phyloP scores from a whole-genome alignment of 2,797 vertebrate genomes.

The Carapus acus region DNA sequence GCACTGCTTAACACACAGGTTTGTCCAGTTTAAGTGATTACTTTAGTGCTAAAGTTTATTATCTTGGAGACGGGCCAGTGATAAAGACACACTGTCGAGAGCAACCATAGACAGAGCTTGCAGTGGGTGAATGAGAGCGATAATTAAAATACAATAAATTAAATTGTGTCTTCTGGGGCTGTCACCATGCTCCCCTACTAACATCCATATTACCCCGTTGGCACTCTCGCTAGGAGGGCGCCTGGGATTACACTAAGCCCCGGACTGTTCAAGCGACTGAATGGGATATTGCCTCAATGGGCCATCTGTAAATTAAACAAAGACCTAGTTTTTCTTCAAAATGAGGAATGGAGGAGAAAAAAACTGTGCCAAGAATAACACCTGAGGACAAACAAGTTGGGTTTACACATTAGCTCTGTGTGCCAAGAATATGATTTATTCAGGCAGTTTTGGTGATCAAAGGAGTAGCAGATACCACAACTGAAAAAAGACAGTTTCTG shows the following conservation, averaged over 20 bases:
- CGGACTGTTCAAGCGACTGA: constrained; percentile 33
- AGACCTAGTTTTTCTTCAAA: constrained; percentile 52
- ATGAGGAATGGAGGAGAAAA: constrained; percentile 14
- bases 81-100: constrained; percentile 73
- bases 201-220: constrained; percentile 71
- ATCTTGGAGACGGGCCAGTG: constrained; percentile 75
- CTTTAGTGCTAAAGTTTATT: constrained; percentile 90
- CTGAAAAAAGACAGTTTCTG: too few species aligned
- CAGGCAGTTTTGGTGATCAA: too few species aligned
- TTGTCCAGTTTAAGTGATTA: constrained; percentile 98
- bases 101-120: constrained; percentile 15
- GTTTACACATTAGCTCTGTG: constrained; percentile 26
- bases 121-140: constrained; percentile 54
- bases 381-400: constrained; percentile 22
- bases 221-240: constrained; percentile 60
- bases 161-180: constrained; percentile 58
- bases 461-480: too few species aligned
- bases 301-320: constrained; percentile 57
- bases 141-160: constrained; percentile 76
- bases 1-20: constrained; percentile 92
- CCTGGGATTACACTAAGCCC: constrained; percentile 49
- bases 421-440: not conserved
- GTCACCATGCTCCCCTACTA: constrained; percentile 58
- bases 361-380: constrained; percentile 39
- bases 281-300: constrained; percentile 48